Conservation (phyloP, 23 tunicate genomes). For the Trididemnum nubilum region DNA sequence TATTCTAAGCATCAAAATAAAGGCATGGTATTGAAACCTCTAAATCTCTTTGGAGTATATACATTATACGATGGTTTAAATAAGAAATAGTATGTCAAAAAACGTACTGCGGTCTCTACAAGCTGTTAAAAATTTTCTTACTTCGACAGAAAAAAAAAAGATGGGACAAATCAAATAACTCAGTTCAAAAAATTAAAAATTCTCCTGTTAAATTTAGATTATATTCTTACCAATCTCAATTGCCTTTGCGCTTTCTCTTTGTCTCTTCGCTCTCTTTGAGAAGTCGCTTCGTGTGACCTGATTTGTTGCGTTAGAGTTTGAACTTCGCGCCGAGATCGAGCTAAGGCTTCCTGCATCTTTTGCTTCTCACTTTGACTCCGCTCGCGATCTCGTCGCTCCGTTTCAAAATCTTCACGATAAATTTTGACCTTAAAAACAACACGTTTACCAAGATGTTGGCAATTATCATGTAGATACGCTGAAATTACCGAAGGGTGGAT, state of each 20-base stretch:
- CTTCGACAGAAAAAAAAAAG: too few relatives aligned
- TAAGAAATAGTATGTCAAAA: too few relatives aligned
- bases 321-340: conserved; percentile 41
- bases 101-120: too few relatives aligned
- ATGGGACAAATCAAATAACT: too few relatives aligned
- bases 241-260: conserved; percentile 59
- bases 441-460: not conserved
- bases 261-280: conserved; percentile 50
- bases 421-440: conserved; percentile 47
- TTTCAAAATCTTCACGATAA: conserved; percentile 75
- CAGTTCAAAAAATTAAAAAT: too few relatives aligned
- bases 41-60: too few relatives aligned
- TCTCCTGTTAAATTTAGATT: too few relatives aligned
- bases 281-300: conserved; percentile 50
- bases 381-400: conserved; percentile 72
- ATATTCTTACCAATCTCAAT: conserved; percentile 41
- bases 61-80: too few relatives aligned
- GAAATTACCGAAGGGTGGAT: too few relatives aligned
- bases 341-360: conserved; percentile 43
- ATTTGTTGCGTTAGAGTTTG: conserved; percentile 60
- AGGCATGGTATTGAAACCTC: too few relatives aligned
- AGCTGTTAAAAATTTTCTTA: too few relatives aligned
- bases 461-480: not conserved
- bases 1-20: too few relatives aligned
- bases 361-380: conserved; percentile 66